Base-by-base conservation (phyloP, 2,113 vertebrate species). In the Spea bombifrons region DNA sequence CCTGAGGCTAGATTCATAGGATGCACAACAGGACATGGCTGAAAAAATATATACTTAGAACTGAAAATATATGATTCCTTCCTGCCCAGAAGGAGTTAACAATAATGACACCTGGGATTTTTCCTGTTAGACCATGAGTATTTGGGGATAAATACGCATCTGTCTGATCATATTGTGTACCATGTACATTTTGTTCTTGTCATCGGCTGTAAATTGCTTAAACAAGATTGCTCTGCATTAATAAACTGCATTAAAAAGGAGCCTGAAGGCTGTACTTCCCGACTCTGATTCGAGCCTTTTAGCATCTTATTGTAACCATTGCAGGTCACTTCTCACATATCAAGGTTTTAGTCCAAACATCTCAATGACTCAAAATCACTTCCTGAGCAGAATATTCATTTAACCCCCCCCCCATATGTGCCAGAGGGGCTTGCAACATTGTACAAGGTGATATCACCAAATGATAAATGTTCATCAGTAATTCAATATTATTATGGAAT, bases 231-330 rank as follows among this genome's bases (percentile, higher is more conserved):
- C 67, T 78, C 76, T 71, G 76, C 76, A 71, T 71, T 78, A 71
- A 48, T 78, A 52, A 44, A 71, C 10, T 46, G 17, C 68, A 65
- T 78, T 78, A 71, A 78, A 12, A 71, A 44, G 67, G 57, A 78
- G 67, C 76, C 68, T 78, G 76, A 71, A 78, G 76, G 76, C 12
- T 78, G 76, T 63, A 71, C 70, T 78, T 78, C 76, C 67, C 47
- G 13, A 71, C 53, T 61, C 55, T 69, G 57, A 64, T 66, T 77
- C 52, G 59, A 13, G 57, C 49, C 4, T 71, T 63, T 50, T 49
- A 71, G 47, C 68, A 65, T 64, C 67, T 63, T 46, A 52, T 78
- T 49, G 47, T 71, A 45, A 63, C 53, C 13, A 64, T 63, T n/a
- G 66, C 12, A 65, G 43, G 57, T 63, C 43, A 71, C 44, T 69